Percentiles rank a stretch among this genome's conserved stretches.
phyloP scores from a whole-genome alignment of 37 sponge, comb jelly and placozoan genomes.

The Trichoplax adhaerens region DNA sequence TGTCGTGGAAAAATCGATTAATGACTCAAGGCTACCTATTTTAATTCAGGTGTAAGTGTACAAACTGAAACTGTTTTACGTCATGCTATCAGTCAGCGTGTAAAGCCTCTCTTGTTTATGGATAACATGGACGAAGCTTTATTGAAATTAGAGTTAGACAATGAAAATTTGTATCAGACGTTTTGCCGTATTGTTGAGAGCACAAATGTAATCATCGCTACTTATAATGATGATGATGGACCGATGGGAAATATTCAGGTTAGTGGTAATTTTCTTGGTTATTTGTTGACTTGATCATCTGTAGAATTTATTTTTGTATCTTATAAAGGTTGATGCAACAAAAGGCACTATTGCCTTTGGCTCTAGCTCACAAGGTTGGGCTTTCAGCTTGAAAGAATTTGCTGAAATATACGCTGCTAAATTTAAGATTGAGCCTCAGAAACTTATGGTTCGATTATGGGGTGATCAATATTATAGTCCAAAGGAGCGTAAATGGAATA shows the following conservation, averaged over 20 bases:
- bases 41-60: conserved; percentile 67
- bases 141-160: conserved; percentile 87
- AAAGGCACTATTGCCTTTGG: conserved; percentile 95
- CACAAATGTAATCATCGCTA: conserved; percentile 92
- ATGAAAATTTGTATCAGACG: conserved; percentile 81
- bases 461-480: conserved; percentile 82
- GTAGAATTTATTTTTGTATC: neutral
- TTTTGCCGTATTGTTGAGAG: conserved; percentile 93
- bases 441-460: conserved; percentile 93
- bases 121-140: conserved; percentile 99
- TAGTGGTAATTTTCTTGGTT: conserved; percentile 1
- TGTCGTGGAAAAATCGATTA: no score
- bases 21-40: no score
- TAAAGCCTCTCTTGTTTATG: conserved; percentile 95
- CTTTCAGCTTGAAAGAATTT: conserved; percentile 96
- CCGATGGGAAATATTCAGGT: conserved; percentile 88
- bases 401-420: conserved; percentile 91
- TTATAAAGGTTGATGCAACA: conserved; percentile 42
- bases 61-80: conserved; percentile 96
- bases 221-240: conserved; percentile 80
- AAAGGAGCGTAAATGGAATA: conserved; percentile 84
- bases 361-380: conserved; percentile 97
- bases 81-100: conserved; percentile 91
- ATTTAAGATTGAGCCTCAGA: conserved; percentile 85
- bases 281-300: neutral